Evolutionary conservation across 2,113 vertebrate species (phyloP), one percentile per base, ranked within the genome.

Genomic region (Eublepharis macularius): DNA sequence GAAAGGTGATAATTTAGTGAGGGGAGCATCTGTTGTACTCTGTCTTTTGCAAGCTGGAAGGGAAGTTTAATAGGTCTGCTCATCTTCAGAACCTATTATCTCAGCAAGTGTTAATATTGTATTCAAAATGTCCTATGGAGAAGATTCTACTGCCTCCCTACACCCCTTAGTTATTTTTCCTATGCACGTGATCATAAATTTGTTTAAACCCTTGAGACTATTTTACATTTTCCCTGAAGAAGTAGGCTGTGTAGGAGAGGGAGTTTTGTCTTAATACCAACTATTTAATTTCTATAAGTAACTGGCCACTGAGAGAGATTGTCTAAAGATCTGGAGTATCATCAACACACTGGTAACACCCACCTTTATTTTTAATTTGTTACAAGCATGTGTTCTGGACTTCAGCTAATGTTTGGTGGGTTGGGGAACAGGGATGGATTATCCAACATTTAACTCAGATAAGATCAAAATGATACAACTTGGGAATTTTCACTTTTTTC

Each of bases 61-160:
- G 32, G 49, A 69, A 84, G 74, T 68, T 77, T 51, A 77, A 63
- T 69, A 83, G 6, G 39, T 60, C 65, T 79, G 49, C 34, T 70
- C 83, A 78, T 51, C 45, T 85, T 78, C 65, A 85, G 43, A 36
- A 57, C 34, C 19, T 78, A 34, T 78, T 68, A 84, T 66, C 43
- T 51, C 13, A 54, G 39, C 41, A 72, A 19, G 51, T 72, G 17
- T 34, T 60, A 85, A 70, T 79, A 79, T 45, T 70, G 51, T 85
- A 54, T 69, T 78, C 49, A 72, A 57, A 78, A 57, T n/a, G 26
- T 43, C 41, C 49, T 85, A 45, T 19, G 26, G 47, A 57, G 8
- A 39, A 60, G 17, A 51, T 14, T 10, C 10, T 2, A 4, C 19
- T 54, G 29, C 34, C 16, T 77, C 45, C 47, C 75, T 21, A 47